Base-by-base conservation (phyloP, 2,797 vertebrate species). In the Danio tinwini region DNA sequence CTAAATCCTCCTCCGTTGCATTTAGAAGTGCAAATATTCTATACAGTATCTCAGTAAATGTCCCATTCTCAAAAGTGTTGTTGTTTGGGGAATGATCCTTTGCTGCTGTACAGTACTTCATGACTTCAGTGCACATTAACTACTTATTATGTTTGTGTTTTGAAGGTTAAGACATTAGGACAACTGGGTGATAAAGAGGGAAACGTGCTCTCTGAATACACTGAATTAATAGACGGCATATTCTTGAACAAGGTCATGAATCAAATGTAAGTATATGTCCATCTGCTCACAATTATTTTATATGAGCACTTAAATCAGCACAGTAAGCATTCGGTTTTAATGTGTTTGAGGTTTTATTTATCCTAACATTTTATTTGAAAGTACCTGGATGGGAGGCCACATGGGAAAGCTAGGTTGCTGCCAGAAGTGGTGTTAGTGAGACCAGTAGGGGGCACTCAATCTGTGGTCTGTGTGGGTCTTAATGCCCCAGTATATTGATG, bases 221-320 rank as follows among this genome's bases (percentile, higher is more conserved):
- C 95, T 84, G 94, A 94, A 16, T 88, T 98, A 71, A 92, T 97
- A 87, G 96, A 97, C 72, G 97, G 97, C 10, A 91, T 97, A 49
- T 95, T 95, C 86, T 81, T 98, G 83, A 97, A 95, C 79, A 94
- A 96, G 89, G 94, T 98, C 83, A 97, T 98, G 96, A 92, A 91
- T 75, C 94, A 97, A 90, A 97, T 98, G 97, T 98, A 92, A 97
- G 96, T 94, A 74, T 61, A 12, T 56, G 37, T 74, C 9, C 2
- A 7, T 10, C 21, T 29, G 37, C 29, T 19, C 42, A 62, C 14
- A 21, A 3, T 16, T 16, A 14, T 50, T 52, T 70, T 65, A 58
- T 72, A 7, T 2, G 0, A 71, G 17, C 0, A 9, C 49, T 70
- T 65, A 58, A 72, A 7, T 2, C 0, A 71, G 17, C 0, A 9